Percentiles rank a stretch among this genome's conserved stretches.
These are phyloP conservation scores for Adrianichthys oophorus DNA, from an alignment of 2,797 vertebrate genomes.

Conservation along the genomic window DNA sequence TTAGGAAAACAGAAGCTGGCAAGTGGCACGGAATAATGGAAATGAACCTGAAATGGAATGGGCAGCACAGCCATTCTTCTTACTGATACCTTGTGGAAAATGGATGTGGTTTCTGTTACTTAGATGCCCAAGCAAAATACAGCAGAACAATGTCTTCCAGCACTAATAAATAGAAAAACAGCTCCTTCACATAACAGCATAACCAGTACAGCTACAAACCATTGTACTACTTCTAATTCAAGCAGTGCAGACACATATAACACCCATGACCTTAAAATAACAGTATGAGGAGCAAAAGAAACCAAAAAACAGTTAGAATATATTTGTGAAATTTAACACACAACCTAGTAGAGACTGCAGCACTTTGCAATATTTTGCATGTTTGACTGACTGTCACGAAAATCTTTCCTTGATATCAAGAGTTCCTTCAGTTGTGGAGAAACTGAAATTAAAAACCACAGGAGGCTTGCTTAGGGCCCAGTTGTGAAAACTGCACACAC, in stretches of 20 bases:
- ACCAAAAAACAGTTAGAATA: not conserved
- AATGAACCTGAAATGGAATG: slow-evolving; percentile 2
- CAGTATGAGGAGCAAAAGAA: slow-evolving; percentile 3
- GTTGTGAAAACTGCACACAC: slow-evolving; percentile 52
- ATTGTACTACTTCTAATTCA: not conserved
- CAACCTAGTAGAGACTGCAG: not conserved
- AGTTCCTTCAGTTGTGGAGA: slow-evolving; percentile 26
- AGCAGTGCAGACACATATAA: slow-evolving; percentile 1
- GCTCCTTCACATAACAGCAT: not conserved
- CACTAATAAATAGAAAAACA: slow-evolving; percentile 3
- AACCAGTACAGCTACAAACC: not conserved
- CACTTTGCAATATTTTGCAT: slow-evolving; percentile 10
- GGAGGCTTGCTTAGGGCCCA: slow-evolving; percentile 34
- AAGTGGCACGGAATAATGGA: not conserved
- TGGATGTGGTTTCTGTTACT: slow-evolving; percentile 4
- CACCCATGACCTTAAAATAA: slow-evolving; percentile 6
- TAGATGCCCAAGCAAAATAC: slow-evolving; percentile 12
- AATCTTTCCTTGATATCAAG: slow-evolving; percentile 17
- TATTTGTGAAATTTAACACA: not conserved
- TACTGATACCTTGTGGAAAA: not conserved
- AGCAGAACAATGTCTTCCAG: not conserved
- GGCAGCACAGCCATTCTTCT: not conserved
- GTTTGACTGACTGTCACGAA: slow-evolving; percentile 13
- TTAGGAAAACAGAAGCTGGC: not conserved
- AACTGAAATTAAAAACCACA: slow-evolving; percentile 51